Conservation (phyloP, 37 sponge, comb jelly and placozoan genomes). For the Tethya wilhelma region DNA sequence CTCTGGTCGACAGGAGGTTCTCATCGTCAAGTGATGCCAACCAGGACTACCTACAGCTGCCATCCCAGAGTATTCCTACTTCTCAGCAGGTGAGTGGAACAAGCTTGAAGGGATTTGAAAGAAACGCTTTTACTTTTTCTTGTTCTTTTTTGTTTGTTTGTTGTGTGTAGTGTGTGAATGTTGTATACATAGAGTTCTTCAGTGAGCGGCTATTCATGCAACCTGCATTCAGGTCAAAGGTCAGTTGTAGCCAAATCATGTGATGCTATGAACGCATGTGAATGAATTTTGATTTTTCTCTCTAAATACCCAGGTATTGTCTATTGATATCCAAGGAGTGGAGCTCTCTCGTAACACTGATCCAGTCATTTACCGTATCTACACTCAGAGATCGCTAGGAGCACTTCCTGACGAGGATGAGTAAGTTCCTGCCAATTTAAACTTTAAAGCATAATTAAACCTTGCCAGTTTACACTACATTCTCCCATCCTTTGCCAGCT, state of each 20-base stretch:
- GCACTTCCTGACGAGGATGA: conserved; percentile 24
- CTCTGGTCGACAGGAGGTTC: conserved; percentile 29
- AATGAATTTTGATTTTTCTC: background rate
- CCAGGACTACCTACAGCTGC: conserved; percentile 41
- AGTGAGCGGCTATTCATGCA: conserved; percentile 16
- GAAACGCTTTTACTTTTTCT: background rate
- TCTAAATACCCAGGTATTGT: conserved; percentile 18
- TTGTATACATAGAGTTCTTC: conserved; percentile 62
- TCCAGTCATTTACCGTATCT: conserved; percentile 44
- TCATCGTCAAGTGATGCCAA: background rate
- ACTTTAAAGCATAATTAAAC: background rate
- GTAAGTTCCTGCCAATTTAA: conserved; percentile 17
- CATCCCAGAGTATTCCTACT: conserved; percentile 13
- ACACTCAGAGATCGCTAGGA: background rate
- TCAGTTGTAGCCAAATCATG: background rate
- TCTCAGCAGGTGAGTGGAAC: background rate
- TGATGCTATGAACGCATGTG: background rate
- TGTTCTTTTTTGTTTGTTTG: background rate
- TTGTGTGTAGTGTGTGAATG: conserved; percentile 53
- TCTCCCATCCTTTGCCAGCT: conserved; percentile 13
- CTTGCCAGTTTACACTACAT: background rate
- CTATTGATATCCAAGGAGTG: conserved; percentile 25
- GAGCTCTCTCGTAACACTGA: background rate
- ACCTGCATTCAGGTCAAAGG: conserved; percentile 49
- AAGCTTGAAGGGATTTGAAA: no score